Conservation (phyloP, 2,888 invertebrate species). For the Habroteleia sp. region DNA sequence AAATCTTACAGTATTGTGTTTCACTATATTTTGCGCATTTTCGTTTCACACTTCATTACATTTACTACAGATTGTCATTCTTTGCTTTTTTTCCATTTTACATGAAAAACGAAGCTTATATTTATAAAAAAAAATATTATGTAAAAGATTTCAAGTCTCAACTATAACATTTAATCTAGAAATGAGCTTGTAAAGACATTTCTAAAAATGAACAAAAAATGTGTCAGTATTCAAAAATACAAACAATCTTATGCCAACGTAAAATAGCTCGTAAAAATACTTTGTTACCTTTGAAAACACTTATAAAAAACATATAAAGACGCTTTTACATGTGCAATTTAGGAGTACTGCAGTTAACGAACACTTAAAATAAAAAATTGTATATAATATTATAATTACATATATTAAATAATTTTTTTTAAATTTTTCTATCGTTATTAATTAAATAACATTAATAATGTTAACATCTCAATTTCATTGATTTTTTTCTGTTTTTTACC, state of each 20-base stretch:
- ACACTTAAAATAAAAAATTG: constrained; percentile 47
- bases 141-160: too few relatives aligned
- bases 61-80: not conserved
- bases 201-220: constrained; percentile 24
- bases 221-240: constrained; percentile 10
- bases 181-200: constrained; percentile 6
- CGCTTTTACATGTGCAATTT: constrained; percentile 38
- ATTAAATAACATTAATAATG: too few relatives aligned
- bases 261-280: constrained; percentile 20
- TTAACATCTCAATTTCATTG: too few relatives aligned
- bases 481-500: too few relatives aligned
- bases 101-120: too few relatives aligned
- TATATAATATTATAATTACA: too few relatives aligned
- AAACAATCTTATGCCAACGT: constrained; percentile 22
- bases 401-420: too few relatives aligned
- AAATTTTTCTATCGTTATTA: too few relatives aligned
- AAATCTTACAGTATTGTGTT: constrained; percentile 51
- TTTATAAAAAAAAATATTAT: too few relatives aligned
- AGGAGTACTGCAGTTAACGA: constrained; percentile 45
- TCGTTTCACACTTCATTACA: constrained; percentile 5
- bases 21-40: constrained; percentile 23
- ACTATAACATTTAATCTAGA: too few relatives aligned
- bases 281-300: constrained; percentile 19
- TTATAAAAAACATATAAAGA: constrained; percentile 40
- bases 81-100: too few relatives aligned